A percentile compares a stretch with the other conserved stretches of the same genome.
Conservation (phyloP, 2,113 vertebrate genomes). For the Ovibos moschatus region DNA sequence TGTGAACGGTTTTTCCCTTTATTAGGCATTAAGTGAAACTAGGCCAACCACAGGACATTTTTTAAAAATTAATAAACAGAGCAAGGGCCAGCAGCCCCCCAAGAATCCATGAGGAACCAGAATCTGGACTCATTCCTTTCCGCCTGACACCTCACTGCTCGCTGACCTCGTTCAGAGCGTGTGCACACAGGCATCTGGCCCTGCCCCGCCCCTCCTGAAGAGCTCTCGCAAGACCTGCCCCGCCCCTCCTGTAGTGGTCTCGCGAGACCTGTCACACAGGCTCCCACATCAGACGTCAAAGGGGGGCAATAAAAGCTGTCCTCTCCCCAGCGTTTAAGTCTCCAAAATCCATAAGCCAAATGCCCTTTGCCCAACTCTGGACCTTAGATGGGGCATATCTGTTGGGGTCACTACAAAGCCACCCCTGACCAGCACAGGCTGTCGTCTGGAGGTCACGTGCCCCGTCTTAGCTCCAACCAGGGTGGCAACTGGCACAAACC, state of each 20-base stretch:
- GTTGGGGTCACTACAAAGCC: background rate
- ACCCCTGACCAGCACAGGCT: background rate
- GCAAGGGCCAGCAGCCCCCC: background rate
- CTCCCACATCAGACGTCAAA: background rate
- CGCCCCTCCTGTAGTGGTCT: background rate
- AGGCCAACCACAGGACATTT: background rate
- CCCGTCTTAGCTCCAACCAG: background rate
- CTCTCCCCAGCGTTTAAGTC: background rate
- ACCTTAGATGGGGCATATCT: background rate
- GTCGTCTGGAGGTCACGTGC: background rate
- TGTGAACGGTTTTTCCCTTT: slow-evolving; percentile 55
- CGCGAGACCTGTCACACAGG: background rate
- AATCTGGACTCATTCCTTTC: background rate
- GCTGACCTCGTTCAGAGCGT: background rate
- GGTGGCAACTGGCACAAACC: background rate
- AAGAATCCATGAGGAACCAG: background rate
- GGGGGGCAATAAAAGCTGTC: background rate
- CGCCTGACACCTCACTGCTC: background rate
- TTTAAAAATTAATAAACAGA: slow-evolving; percentile 18
- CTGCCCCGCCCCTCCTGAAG: background rate
- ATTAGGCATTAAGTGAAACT: slow-evolving; percentile 59
- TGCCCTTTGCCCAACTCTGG: background rate
- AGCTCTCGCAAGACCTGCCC: background rate
- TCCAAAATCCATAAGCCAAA: background rate
- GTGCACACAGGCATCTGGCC: background rate